Evolutionary conservation across 2,113 vertebrate genomes (phyloP), one percentile per base, ranked within the genome.

Genomic region (Platanista minor): DNA sequence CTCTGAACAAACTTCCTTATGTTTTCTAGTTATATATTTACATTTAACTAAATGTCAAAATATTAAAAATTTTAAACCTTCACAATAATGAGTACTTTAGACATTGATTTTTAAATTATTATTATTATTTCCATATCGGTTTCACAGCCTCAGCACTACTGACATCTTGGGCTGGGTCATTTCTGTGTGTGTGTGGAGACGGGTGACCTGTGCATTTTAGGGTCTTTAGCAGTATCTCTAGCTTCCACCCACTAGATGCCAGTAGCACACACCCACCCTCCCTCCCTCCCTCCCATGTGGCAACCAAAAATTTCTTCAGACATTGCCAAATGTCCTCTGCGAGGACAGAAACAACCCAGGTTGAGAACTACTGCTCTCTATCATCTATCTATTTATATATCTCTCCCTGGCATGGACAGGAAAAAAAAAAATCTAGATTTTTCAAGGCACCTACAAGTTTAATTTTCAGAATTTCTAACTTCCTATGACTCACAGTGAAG

Each of bases 391-490:
- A 62, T 72, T 87, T 46, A 33, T 62, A 20, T 64, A 61, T 80
- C 23, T 39, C 18, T 5, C 33, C 9, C 7, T 13, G 59, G 62
- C 18, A 59, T 66, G 75, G 43, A 33, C 3, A 10, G 23, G 5
- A 23, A 18, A 62, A 72, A n/a, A n/a, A 41, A 43, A 66, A 59
- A n/a, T 31, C 17, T 66, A 43, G 14, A 36, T 27, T 95, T 96
- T 95, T 95, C 17, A 66, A 90, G 41, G 57, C 2, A 87, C 6
- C 36, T 4, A 25, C n/a, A 77, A 78, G 74, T 85, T 90, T 90
- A 66, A 27, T 64, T 66, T 88, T 91, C 94, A 94, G 90, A 75
- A 86, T 69, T 87, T 49, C 84, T 87, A 86, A 87, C 41, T 66
- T 85, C 29, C 64, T 54, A 2, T 88, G 85, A 86, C 41, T 96